These are phyloP conservation scores for Chesias legatella DNA, from an alignment of 2,888 invertebrate species.

Conservation along the genomic window DNA sequence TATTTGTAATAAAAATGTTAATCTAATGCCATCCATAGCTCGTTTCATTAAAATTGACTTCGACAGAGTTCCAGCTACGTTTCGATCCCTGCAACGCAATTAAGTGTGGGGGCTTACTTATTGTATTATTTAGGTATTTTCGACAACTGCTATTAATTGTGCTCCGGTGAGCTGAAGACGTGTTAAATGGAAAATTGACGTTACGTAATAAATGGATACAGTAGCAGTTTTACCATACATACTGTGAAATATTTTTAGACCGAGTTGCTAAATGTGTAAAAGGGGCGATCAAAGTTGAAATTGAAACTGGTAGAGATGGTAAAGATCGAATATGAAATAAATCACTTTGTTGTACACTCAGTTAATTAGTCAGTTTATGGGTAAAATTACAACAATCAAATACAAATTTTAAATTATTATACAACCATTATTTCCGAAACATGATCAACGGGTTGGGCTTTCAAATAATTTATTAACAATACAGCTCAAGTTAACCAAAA, in stretches of 20 bases:
- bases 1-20: too few relatives aligned
- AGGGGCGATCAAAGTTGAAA: too few relatives aligned
- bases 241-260: too few relatives aligned
- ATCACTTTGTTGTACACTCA: too few relatives aligned
- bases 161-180: neutral
- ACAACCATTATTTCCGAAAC: neutral
- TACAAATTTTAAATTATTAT: neutral
- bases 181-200: too few relatives aligned
- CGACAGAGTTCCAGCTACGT: conserved; percentile 10
- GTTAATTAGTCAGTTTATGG: too few relatives aligned
- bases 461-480: conserved; percentile 1
- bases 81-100: conserved; percentile 17
- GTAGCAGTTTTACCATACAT: too few relatives aligned
- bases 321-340: too few relatives aligned
- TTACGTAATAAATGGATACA: too few relatives aligned
- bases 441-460: conserved; percentile 3
- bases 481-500: conserved; percentile 4
- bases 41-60: neutral
- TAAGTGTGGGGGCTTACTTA: conserved; percentile 23
- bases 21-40: conserved; percentile 9
- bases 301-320: too few relatives aligned
- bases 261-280: too few relatives aligned
- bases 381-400: neutral
- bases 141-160: conserved; percentile 5
- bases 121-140: conserved; percentile 24